Percentiles rank a stretch among this genome's conserved stretches.
Conservation (phyloP, 2,888 invertebrate genomes). For the Lacanobia wlatinum region DNA sequence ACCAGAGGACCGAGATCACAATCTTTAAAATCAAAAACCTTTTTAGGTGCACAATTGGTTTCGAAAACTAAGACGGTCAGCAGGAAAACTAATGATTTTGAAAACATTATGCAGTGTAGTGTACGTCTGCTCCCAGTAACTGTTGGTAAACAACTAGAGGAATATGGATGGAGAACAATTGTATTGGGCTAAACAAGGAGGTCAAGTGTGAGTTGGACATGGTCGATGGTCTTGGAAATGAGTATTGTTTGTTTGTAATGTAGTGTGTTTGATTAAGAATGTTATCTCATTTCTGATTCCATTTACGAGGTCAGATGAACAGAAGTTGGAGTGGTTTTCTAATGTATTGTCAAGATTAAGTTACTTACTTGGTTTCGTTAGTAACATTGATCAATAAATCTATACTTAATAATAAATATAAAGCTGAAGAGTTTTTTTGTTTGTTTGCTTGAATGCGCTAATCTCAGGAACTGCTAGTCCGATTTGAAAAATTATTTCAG, state of each 20-base stretch:
- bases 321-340: background rate
- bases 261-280: conserved; percentile 12
- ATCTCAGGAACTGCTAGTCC: too few species aligned
- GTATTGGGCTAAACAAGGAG: conserved; percentile 16
- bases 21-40: conserved; percentile 50
- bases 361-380: background rate
- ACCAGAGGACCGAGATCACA: conserved; percentile 75
- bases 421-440: too few species aligned
- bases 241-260: conserved; percentile 17
- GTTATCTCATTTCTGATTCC: conserved; percentile 6
- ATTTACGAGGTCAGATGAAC: background rate
- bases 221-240: background rate
- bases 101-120: conserved; percentile 33
- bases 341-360: background rate
- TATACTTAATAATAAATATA: too few species aligned
- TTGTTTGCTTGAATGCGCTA: too few species aligned
- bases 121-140: conserved; percentile 37
- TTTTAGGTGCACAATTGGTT: conserved; percentile 17
- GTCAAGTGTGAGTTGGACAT: conserved; percentile 23
- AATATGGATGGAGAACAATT: conserved; percentile 26
- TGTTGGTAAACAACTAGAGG: conserved; percentile 38
- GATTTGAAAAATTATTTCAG: too few species aligned
- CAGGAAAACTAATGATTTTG: conserved; percentile 16
- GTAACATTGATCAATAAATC: background rate
- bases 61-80: conserved; percentile 31